Conservation (phyloP, 2,888 invertebrate genomes). For the Parochlus steinenii region DNA sequence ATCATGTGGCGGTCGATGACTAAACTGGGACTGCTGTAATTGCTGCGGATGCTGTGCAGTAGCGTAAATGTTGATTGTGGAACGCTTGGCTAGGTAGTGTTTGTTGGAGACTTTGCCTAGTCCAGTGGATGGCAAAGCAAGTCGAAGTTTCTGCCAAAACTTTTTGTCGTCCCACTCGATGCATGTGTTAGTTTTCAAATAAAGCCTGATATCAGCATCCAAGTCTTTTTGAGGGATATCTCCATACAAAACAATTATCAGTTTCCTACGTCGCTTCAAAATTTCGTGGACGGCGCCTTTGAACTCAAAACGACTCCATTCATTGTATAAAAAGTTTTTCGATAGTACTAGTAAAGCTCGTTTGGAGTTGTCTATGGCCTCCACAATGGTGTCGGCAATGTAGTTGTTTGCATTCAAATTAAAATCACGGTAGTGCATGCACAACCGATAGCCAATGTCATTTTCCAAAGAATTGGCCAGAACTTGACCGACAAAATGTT, state of each 20-base stretch:
- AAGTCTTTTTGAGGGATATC: constrained; percentile 78
- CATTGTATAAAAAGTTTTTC: constrained; percentile 84
- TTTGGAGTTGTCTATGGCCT: constrained; percentile 80
- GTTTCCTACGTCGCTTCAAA: constrained; percentile 65
- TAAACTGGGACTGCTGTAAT: constrained; percentile 13
- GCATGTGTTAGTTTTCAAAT: constrained; percentile 79
- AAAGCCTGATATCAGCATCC: constrained; percentile 77
- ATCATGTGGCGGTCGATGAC: constrained; percentile 16
- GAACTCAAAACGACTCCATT: constrained; percentile 91
- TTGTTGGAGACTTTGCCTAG: constrained; percentile 12
- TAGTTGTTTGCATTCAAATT: constrained; percentile 77
- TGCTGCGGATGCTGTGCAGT: constrained; percentile 32
- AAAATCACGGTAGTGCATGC: constrained; percentile 82
- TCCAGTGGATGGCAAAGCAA: constrained; percentile 54
- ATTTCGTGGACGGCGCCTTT: constrained; percentile 85
- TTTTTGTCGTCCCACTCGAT: constrained; percentile 88
- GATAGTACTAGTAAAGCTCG: constrained; percentile 81
- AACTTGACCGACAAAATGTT: constrained; percentile 77
- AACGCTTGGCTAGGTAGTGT: constrained; percentile 19
- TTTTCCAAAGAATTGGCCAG: constrained; percentile 75
- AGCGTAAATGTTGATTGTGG: constrained; percentile 56
- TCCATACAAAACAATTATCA: constrained; percentile 80
- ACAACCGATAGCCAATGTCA: constrained; percentile 69
- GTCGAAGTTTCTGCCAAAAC: constrained; percentile 92
- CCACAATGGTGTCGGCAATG: constrained; percentile 82